Percentiles rank a stretch among this genome's conserved stretches.
These are phyloP conservation scores for Sitodiplosis mosellana DNA, from an alignment of 1,140 invertebrate genomes.

Conservation along the genomic window DNA sequence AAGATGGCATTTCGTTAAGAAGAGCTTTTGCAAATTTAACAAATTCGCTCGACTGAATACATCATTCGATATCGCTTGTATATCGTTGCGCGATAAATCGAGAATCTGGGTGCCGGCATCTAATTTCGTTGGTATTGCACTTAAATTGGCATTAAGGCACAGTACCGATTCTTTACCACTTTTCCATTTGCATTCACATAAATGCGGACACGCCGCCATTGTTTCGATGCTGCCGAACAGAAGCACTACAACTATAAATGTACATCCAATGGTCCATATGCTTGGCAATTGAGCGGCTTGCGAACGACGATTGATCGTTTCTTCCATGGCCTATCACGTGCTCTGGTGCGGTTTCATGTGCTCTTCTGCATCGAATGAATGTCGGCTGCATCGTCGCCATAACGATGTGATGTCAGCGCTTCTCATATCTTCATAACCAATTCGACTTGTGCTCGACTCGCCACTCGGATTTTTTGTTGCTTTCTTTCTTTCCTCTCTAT, in stretches of 20 bases:
- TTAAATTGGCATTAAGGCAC: slow-evolving; percentile 51
- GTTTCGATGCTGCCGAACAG: not conserved
- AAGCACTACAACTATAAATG: not conserved
- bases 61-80: slow-evolving; percentile 43
- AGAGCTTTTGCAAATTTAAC: slow-evolving; percentile 61
- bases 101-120: slow-evolving; percentile 59
- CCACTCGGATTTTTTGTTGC: too few relatives aligned
- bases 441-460: too few relatives aligned
- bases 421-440: too few relatives aligned
- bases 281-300: not conserved
- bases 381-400: too few relatives aligned
- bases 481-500: too few relatives aligned
- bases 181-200: slow-evolving; percentile 73
- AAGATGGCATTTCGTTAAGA: slow-evolving; percentile 42
- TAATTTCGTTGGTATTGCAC: slow-evolving; percentile 42
- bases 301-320: not conserved
- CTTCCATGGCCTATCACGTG: slow-evolving; percentile 2
- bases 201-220: slow-evolving; percentile 40
- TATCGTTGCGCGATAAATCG: slow-evolving; percentile 50
- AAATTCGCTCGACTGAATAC: slow-evolving; percentile 51
- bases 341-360: not conserved
- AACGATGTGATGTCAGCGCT: too few relatives aligned
- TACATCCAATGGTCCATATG: not conserved
- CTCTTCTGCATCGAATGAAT: too few relatives aligned
- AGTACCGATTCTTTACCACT: slow-evolving; percentile 64